Evolutionary conservation across 2,888 invertebrate species (phyloP), one percentile per base, ranked within the genome.

Genomic region (Leucozona laternaria): DNA sequence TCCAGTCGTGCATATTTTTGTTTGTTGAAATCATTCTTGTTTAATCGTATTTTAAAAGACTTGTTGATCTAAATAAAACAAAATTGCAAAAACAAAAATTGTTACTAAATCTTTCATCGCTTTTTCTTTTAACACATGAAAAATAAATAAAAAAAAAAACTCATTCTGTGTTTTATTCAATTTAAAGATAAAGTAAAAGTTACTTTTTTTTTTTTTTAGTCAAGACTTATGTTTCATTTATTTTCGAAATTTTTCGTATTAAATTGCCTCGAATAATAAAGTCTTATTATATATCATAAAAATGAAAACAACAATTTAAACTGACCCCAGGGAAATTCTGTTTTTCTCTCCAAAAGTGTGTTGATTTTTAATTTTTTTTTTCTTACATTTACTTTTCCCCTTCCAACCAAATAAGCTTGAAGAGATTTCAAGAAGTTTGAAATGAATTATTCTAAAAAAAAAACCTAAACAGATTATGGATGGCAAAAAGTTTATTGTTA

Each of bases 231-330:
- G 17, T 43, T 43, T 43, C 17, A 17, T 43, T 48, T 48, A 20
- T 48, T 20, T 11, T 20, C 2, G 0, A n/a, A 7, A 17, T 17
- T 17, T 8, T 17, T 45, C 17, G 11, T 8, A 20, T 20, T 8
- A 10, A 20, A 20, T 8, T 4, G 20, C 8, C 20, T 48, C 7
- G 22, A 60, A 60, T 15, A 6, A 57, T 22, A 2, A 60, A 60
- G 37, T 22, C 22, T 60, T 40, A 37, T 40, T 40, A 60, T 25
- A 4, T 4, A 15, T 60, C 15, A 8, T 40, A 8, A 60, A 60
- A 60, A 15, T 60, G 37, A 40, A 58, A 60, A 40, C 60, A 60
- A 6, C 31, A 60, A 37, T 40, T 40, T 20, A 37, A 60, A 60
- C 37, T 60, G 20, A 60, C 60, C 22, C 22, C 6, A 22, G 60